phyloP scores from a whole-genome alignment of 2,888 invertebrate genomes.

The Calliopum simillimum region DNA sequence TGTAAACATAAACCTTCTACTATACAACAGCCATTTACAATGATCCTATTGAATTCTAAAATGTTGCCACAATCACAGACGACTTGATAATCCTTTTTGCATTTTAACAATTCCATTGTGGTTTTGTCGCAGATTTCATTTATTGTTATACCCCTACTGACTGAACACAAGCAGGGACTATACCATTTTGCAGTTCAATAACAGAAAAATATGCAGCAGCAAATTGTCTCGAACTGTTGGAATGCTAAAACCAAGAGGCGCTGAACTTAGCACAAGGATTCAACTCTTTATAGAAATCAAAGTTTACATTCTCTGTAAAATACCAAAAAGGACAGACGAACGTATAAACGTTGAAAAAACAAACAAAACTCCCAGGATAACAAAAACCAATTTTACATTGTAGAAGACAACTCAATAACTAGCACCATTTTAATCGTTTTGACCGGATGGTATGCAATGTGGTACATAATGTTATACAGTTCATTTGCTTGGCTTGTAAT shows the following conservation, averaged over 20 bases:
- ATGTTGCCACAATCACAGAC: conserved; percentile 1
- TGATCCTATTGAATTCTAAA: no score
- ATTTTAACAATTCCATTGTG: conserved; percentile 29
- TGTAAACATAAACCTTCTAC: no score
- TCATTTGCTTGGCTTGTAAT: neutral
- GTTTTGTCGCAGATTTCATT: conserved; percentile 38
- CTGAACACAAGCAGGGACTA: conserved; percentile 5
- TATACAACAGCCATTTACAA: no score
- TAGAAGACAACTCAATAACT: conserved; percentile 30
- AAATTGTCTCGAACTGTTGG: conserved; percentile 2
- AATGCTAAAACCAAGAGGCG: neutral
- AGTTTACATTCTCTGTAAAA: conserved; percentile 40
- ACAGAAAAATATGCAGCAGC: conserved; percentile 24
- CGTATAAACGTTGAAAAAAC: neutral
- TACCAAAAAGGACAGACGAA: conserved; percentile 20
- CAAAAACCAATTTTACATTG: conserved; percentile 25
- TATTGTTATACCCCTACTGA: conserved; percentile 32
- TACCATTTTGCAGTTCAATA: conserved; percentile 42
- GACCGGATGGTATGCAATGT: conserved; percentile 33
- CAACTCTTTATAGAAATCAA: conserved; percentile 39
- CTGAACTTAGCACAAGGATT: neutral
- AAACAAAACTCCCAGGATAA: neutral
- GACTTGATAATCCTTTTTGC: conserved; percentile 19
- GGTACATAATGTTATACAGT: conserved; percentile 15
- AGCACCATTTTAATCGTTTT: conserved; percentile 36